Conservation (phyloP, 2,113 vertebrate species). For the Hydrolagus affinis region DNA sequence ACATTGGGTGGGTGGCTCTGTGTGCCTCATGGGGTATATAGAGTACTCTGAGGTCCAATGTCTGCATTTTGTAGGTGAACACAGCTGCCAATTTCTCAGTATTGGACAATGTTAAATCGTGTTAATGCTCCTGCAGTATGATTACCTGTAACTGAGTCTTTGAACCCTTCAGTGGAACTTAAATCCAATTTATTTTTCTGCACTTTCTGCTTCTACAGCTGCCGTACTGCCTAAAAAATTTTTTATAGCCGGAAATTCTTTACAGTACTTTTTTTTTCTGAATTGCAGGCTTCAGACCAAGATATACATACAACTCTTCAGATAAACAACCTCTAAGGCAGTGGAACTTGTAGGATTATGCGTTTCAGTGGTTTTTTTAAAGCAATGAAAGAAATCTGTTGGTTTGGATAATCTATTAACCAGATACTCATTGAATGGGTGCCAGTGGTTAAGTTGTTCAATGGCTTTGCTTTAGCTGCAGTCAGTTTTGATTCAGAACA, state of each 20-base stretch:
- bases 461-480: neutral
- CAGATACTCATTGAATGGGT: neutral
- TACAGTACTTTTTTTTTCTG: slow-evolving; percentile 12
- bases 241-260: slow-evolving; percentile 20
- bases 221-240: neutral
- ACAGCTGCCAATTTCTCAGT: too few relatives aligned
- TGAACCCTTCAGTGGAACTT: neutral
- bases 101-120: too few relatives aligned
- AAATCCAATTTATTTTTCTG: neutral
- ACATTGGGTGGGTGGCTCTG: too few relatives aligned
- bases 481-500: neutral
- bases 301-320: slow-evolving; percentile 16
- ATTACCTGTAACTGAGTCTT: too few relatives aligned
- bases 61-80: too few relatives aligned
- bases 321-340: neutral
- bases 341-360: neutral
- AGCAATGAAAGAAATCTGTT: neutral
- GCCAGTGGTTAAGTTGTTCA: neutral
- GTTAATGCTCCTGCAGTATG: too few relatives aligned
- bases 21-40: too few relatives aligned
- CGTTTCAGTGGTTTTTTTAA: neutral
- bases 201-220: neutral
- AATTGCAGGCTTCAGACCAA: slow-evolving; percentile 9
- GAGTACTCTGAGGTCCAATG: too few relatives aligned
- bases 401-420: neutral